These are phyloP conservation scores for Melanocharis versteri DNA, from an alignment of 2,113 vertebrate genomes.

Conservation along the genomic window DNA sequence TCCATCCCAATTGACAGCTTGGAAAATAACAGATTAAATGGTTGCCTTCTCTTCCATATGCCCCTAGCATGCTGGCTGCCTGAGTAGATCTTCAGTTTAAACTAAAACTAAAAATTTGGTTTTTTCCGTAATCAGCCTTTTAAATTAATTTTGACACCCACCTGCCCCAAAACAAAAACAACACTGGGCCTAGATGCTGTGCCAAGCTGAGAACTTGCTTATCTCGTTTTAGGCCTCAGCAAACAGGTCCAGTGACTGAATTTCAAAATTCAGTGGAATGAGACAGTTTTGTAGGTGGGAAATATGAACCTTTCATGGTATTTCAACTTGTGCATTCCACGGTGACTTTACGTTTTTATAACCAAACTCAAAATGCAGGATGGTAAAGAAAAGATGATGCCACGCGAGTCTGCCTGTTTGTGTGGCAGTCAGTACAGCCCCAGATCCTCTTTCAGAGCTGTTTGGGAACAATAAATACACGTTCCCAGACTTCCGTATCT, in stretches of 20 bases:
- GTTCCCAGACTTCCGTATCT: neutral
- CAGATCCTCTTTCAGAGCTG: neutral
- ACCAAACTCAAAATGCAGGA: neutral
- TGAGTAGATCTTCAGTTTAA: neutral
- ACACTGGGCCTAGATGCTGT: neutral
- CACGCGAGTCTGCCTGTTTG: neutral
- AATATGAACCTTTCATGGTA: neutral
- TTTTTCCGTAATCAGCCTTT: neutral
- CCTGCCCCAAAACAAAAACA: neutral
- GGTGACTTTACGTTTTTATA: neutral
- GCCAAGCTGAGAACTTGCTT: accelerated
- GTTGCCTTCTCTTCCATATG: neutral
- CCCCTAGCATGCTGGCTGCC: neutral
- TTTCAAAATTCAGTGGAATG: neutral
- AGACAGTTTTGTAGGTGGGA: neutral
- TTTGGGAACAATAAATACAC: neutral
- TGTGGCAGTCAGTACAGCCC: neutral
- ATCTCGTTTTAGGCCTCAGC: neutral
- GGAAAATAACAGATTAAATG: neutral
- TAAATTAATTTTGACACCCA: neutral
- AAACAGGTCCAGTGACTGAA: neutral
- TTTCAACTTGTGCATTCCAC: neutral
- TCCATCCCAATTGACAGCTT: neutral
- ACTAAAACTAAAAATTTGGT: neutral
- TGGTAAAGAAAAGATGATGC: neutral